Base-by-base conservation (phyloP, 2,113 vertebrate genomes). In the Vicugna pacos region DNA sequence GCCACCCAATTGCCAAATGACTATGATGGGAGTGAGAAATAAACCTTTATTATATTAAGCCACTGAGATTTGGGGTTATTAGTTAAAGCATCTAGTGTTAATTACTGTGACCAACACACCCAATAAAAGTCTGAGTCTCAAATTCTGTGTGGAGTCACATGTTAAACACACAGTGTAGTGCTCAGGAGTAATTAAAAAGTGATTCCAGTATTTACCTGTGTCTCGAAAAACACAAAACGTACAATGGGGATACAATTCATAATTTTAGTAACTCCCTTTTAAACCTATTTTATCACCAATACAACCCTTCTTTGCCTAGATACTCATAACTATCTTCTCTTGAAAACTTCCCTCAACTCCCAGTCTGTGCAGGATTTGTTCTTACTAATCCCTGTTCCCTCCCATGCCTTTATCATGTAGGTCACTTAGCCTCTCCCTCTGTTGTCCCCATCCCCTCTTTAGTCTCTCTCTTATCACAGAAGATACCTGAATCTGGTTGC, bases 171-270 rank as follows among this genome's bases (percentile, higher is more conserved):
- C 6, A 58, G 50, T 75, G 30, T 50, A 94, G 38, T 38, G 38
- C 87, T 97, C 73, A 83, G 64, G 92, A 90, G 26, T 97, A 96
- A 98, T 97, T 97, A 97, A 97, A 97, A 96, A 82, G 73, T 72
- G 38, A 95, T 95, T 95, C 83, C 48, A 90, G 46, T 97, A 96
- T 94, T 95, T 93, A 81, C 89, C 91, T 91, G 89, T 83, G 67
- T 97, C 93, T 94, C 91, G 28, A 70, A 95, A 97, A 94, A 91
- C 8, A 46, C 77, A 42, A 42, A 42, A 42, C 4, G 38, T 42
- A 42, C 86, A 70, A 2, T 56, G 82, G 89, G 82, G 83, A 94
- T 86, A 93, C 54, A 86, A 84, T 75, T 98, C 73, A 89, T 94
- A 93, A 97, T 83, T 95, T 97, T 60, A 93, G 93, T 30, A 28